These are phyloP conservation scores for Apomyelois bistriatella DNA, from an alignment of 2,888 invertebrate species.

Conservation along the genomic window DNA sequence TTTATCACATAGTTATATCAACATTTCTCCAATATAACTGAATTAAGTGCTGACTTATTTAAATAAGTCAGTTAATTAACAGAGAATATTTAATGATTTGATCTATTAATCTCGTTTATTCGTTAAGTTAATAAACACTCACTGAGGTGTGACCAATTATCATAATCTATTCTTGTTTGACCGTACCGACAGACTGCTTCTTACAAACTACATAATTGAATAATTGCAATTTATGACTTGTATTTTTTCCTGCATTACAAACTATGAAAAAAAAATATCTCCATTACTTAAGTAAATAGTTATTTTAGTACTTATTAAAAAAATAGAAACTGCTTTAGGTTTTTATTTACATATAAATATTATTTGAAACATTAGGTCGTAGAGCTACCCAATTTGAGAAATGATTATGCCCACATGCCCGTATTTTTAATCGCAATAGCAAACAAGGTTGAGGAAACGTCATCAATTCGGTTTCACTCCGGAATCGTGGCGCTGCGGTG, in stretches of 20 bases:
- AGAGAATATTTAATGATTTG: neutral
- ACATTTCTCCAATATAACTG: too few relatives aligned
- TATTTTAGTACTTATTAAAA: neutral
- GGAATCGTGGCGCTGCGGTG: constrained; percentile 45
- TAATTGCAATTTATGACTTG: constrained; percentile 6
- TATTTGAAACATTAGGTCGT: neutral
- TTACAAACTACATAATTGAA: constrained; percentile 11
- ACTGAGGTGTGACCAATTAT: constrained; percentile 14
- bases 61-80: neutral
- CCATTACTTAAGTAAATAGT: neutral
- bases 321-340: too few relatives aligned
- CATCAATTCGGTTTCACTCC: constrained; percentile 38
- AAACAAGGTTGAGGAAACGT: constrained; percentile 49
- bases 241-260: neutral
- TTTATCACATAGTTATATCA: too few relatives aligned
- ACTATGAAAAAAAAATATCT: neutral
- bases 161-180: constrained; percentile 11
- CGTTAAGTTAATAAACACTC: constrained; percentile 4
- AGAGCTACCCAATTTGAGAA: neutral
- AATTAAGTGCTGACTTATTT: too few relatives aligned
- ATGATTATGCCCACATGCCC: constrained; percentile 31
- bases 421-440: constrained; percentile 36
- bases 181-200: constrained; percentile 9
- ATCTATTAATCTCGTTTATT: neutral
- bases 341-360: neutral